These are phyloP conservation scores for Odontamblyopus lacepedii DNA, from an alignment of 2,797 vertebrate species.

Conservation along the genomic window DNA sequence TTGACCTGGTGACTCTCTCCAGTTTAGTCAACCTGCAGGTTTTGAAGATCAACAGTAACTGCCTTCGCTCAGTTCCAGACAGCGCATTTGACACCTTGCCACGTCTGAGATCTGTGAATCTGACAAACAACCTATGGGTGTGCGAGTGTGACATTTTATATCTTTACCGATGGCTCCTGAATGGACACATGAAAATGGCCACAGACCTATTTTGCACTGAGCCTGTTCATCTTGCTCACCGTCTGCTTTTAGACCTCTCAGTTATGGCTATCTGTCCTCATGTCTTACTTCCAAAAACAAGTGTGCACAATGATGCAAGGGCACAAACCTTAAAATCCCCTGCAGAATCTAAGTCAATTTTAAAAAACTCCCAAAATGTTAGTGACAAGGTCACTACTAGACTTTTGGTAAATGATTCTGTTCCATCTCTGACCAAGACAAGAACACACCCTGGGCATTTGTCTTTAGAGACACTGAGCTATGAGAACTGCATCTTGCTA, in stretches of 20 bases:
- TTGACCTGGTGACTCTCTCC: constrained; percentile 71
- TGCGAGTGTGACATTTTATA: constrained; percentile 82
- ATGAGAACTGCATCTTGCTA: constrained; percentile 71
- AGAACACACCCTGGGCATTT: constrained; percentile 42
- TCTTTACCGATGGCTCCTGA: constrained; percentile 78
- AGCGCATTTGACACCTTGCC: constrained; percentile 70
- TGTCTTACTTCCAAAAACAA: constrained; percentile 58
- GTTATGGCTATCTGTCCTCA: constrained; percentile 73
- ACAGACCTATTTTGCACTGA: constrained; percentile 74
- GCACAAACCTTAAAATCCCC: not conserved
- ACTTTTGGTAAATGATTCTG: constrained; percentile 13
- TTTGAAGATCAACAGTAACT: constrained; percentile 81
- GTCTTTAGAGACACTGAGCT: constrained; percentile 69
- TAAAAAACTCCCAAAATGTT: not conserved
- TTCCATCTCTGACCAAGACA: constrained; percentile 3
- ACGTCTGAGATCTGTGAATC: constrained; percentile 68
- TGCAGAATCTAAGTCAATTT: constrained; percentile 2
- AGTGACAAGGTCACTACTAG: constrained; percentile 9
- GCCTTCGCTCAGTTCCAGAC: constrained; percentile 76
- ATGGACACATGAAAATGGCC: constrained; percentile 66
- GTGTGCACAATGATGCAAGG: not conserved
- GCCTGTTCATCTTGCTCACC: constrained; percentile 74
- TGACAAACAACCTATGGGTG: constrained; percentile 77
- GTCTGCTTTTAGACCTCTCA: constrained; percentile 74
- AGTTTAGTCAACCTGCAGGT: constrained; percentile 76